Evolutionary conservation across 2,113 vertebrate genomes (phyloP), one percentile per base, ranked within the genome.

Genomic region (Cathartes aura): DNA sequence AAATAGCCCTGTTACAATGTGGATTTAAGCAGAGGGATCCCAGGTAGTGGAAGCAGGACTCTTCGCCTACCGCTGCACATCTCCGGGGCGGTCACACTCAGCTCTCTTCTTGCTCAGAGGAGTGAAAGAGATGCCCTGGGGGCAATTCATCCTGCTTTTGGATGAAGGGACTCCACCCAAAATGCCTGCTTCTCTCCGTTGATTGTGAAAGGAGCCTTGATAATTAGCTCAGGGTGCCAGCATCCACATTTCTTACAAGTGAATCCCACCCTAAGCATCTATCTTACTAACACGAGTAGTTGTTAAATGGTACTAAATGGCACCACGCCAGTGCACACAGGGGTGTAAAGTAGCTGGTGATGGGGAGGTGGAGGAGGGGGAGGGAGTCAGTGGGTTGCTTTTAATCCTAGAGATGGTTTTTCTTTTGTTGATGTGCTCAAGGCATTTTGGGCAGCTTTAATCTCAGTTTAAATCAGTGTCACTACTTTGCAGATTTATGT

Each of bases 1-100:
- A 52, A 80, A 60, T 7, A 18, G 47, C 15, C 26, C 18, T 13
- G 19, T 15, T 38, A 21, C 63, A 47, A 62, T 0, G 0, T 5
- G 74, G 43, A 26, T 73, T 90, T 64, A 8, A 73, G 53, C 19
- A 7, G 53, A 48, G 15, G 14, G 9, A 53, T 79, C 56, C 62
- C 42, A 0, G 2, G 34, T 5, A 63, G 48, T 5, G 50, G 45
- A 26, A 64, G 38, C 12, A 66, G 83, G 70, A 30, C 68, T 36
- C n/a, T 43, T 53, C 2, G 2, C 48, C 38, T 22, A 6, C 8
- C 16, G 4, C 20, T 2, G 19, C 43, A 42, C 26, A 12, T 20
- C 43, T 36, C 90, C 40, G 2, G 7, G 5, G 34, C 9, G 9
- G n/a, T 34, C 38, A 32, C 45, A 6, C 30, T 63, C 32, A 32